Conservation (phyloP, 92 coral and sea anemone species). For the Epizoanthus illoricatus region DNA sequence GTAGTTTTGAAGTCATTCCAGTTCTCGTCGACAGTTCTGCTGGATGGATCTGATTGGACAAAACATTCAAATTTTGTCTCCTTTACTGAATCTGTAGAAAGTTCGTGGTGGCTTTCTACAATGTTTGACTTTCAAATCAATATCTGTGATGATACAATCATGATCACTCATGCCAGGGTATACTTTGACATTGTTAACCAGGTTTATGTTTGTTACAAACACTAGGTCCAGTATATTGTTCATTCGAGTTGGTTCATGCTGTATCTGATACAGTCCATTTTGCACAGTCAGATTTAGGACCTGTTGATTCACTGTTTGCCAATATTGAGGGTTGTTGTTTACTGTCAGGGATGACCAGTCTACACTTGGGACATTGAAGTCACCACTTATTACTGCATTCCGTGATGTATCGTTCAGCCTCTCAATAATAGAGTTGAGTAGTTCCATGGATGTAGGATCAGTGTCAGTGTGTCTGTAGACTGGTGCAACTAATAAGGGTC, state of each 20-base stretch:
- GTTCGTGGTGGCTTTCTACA: slow-evolving; percentile 20
- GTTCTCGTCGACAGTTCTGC: slow-evolving; percentile 22
- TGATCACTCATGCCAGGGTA: slow-evolving; percentile 26
- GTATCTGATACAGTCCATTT: slow-evolving; percentile 23
- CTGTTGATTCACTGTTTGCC: slow-evolving; percentile 45
- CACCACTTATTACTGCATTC: slow-evolving; percentile 42
- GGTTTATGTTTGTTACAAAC: slow-evolving; percentile 16
- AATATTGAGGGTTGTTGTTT: slow-evolving; percentile 44
- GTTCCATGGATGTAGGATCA: slow-evolving; percentile 28
- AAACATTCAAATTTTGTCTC: slow-evolving; percentile 10
- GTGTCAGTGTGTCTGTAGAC: slow-evolving; percentile 45
- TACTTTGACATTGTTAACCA: slow-evolving; percentile 14
- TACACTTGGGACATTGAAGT: slow-evolving; percentile 46
- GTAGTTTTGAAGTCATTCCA: slow-evolving; percentile 3
- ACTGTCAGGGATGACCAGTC: slow-evolving; percentile 33
- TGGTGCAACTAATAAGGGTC: slow-evolving; percentile 38
- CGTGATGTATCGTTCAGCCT: slow-evolving; percentile 24
- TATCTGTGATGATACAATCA: slow-evolving; percentile 12
- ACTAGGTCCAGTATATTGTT: slow-evolving; percentile 22
- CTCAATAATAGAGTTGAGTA: slow-evolving; percentile 19
- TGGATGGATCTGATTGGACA: slow-evolving; percentile 2
- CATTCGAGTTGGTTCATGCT: slow-evolving; percentile 39
- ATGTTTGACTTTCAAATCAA: slow-evolving; percentile 15
- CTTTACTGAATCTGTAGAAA: slow-evolving; percentile 21
- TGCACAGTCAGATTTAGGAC: slow-evolving; percentile 33